Evolutionary conservation across 2,797 vertebrate species (phyloP).

Genomic region (Syncerus caffer): DNA sequence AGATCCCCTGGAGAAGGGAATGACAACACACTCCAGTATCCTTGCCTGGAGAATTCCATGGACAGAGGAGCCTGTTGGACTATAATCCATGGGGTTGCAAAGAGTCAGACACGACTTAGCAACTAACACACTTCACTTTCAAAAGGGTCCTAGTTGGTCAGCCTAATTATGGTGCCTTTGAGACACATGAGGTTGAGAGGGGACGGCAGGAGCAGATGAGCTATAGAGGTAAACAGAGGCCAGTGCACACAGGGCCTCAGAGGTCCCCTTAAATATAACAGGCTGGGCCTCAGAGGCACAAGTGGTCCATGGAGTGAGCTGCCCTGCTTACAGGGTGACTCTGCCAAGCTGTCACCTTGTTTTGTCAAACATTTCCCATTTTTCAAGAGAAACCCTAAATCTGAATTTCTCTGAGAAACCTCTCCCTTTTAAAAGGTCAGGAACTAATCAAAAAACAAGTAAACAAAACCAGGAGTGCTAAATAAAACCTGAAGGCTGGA

Average conservation of each 20-base stretch:
- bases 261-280: neutral
- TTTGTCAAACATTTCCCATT: neutral
- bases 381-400: neutral
- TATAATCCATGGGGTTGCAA: neutral
- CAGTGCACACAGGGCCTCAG: neutral
- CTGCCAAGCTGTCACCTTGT: neutral
- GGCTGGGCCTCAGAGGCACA: neutral
- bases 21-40: neutral
- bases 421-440: neutral
- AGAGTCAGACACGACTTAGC: neutral
- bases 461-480: neutral
- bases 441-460: conserved; percentile 4
- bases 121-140: neutral
- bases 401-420: neutral
- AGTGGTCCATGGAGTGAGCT: neutral
- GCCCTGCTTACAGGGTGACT: neutral
- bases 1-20: neutral
- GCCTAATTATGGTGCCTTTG: neutral
- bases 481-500: neutral
- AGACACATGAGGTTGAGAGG: neutral
- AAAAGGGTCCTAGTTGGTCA: neutral
- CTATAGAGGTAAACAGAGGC: neutral
- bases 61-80: neutral
- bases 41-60: neutral
- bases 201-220: neutral